Conservation (phyloP, 1,140 invertebrate species). For the Orchestia grillus region DNA sequence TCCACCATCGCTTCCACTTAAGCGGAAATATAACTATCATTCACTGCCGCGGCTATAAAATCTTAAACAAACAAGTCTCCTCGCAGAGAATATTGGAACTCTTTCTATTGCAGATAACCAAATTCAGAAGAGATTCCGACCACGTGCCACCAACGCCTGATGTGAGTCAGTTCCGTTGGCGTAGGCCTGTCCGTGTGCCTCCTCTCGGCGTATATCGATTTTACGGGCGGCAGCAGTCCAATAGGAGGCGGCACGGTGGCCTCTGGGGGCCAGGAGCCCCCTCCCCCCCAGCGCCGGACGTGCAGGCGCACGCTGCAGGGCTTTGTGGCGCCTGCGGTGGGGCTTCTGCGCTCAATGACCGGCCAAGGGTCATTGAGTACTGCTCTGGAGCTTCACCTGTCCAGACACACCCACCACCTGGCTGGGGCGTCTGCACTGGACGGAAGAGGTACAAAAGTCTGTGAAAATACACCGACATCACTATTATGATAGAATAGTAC, state of each 20-base stretch:
- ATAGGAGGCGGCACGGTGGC: neutral
- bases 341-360: neutral
- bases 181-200: neutral
- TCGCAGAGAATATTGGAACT: neutral
- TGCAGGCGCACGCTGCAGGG: too few species aligned
- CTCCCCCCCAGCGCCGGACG: too few species aligned
- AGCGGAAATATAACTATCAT: neutral
- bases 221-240: neutral
- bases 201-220: neutral
- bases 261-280: too few species aligned
- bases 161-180: neutral
- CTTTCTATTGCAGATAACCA: neutral
- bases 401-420: neutral
- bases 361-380: neutral
- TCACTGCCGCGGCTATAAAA: neutral
- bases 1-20: neutral
- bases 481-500: neutral
- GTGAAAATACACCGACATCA: neutral
- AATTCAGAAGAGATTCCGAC: neutral
- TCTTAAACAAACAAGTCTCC: neutral
- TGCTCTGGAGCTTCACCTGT: neutral
- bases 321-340: neutral
- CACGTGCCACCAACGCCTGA: neutral
- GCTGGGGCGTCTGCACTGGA: neutral
- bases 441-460: neutral